Evolutionary conservation across 2,113 vertebrate species (phyloP).

Genomic region (Rhodinocichla rosea): DNA sequence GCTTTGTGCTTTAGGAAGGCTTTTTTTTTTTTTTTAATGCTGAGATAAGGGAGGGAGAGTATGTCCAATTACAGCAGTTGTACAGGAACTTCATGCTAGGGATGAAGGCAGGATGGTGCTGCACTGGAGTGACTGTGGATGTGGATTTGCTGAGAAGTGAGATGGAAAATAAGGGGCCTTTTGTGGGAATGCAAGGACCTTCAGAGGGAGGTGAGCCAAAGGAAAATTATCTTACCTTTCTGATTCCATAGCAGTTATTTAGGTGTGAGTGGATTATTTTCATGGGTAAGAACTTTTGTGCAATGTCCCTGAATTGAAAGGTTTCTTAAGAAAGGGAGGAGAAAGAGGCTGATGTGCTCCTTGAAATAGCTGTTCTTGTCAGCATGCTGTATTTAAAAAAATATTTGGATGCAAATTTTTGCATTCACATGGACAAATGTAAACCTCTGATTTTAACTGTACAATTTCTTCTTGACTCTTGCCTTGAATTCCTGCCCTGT

Average conservation of each 20-base stretch:
- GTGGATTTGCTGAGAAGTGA: background rate
- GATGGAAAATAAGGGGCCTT: background rate
- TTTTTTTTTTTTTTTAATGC: background rate
- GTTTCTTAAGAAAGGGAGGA: background rate
- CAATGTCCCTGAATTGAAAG: background rate
- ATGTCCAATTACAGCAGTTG: background rate
- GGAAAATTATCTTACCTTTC: background rate
- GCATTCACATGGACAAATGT: background rate
- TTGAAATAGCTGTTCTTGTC: background rate
- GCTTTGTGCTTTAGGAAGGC: background rate
- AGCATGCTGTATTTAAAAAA: background rate
- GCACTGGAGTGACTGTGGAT: background rate
- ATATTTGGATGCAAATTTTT: background rate
- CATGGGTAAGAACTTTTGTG: background rate
- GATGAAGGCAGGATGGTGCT: background rate
- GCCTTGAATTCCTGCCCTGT: background rate
- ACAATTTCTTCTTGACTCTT: background rate
- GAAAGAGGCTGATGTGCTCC: background rate
- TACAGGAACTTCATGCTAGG: background rate
- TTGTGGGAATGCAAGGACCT: background rate
- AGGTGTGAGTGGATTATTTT: background rate
- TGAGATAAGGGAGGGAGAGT: background rate
- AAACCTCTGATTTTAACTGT: background rate
- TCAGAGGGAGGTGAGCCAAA: background rate
- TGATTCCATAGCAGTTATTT: background rate